A percentile compares a stretch with the other conserved stretches of the same genome.
Conservation (phyloP, 2,888 invertebrate genomes). For the Hyposoter dolosus region DNA sequence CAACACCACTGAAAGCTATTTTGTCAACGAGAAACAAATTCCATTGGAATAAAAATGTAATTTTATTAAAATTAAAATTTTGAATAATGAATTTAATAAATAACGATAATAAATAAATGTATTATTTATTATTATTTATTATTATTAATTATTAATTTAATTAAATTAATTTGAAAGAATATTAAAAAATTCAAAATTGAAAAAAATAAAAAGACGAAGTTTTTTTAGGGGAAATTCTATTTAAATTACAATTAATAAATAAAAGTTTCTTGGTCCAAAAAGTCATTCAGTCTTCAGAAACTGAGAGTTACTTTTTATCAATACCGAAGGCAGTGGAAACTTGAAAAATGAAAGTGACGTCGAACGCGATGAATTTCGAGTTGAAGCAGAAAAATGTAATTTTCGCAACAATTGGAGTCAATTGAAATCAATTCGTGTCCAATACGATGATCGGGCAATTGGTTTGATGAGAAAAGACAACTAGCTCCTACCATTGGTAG, state of each 20-base stretch:
- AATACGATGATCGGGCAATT: slow-evolving; percentile 45
- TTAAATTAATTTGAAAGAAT: too few relatives aligned
- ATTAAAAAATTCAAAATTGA: too few relatives aligned
- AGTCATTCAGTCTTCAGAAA: neutral
- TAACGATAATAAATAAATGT: too few relatives aligned
- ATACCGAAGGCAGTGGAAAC: neutral
- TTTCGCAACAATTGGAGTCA: slow-evolving; percentile 57
- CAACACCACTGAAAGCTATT: slow-evolving; percentile 20
- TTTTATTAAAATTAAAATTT: too few relatives aligned
- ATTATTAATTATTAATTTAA: too few relatives aligned
- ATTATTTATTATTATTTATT: too few relatives aligned
- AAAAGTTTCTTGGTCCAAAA: too few relatives aligned
- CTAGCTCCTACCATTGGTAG: slow-evolving; percentile 19
- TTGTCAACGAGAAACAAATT: slow-evolving; percentile 13
- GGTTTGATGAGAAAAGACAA: slow-evolving; percentile 14
- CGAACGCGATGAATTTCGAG: neutral
- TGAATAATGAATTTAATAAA: too few relatives aligned
- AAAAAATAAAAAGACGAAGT: too few relatives aligned
- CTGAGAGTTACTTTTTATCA: neutral
- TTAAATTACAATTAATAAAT: too few relatives aligned
- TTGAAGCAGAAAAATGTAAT: neutral
- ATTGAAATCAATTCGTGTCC: slow-evolving; percentile 64
- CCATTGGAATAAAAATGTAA: neutral
- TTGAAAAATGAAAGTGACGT: neutral
- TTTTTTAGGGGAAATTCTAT: too few relatives aligned